A percentile compares a stretch with the other conserved stretches of the same genome.
These are phyloP conservation scores for Eupleurogrammus muticus DNA, from an alignment of 2,797 vertebrate genomes.

Conservation along the genomic window DNA sequence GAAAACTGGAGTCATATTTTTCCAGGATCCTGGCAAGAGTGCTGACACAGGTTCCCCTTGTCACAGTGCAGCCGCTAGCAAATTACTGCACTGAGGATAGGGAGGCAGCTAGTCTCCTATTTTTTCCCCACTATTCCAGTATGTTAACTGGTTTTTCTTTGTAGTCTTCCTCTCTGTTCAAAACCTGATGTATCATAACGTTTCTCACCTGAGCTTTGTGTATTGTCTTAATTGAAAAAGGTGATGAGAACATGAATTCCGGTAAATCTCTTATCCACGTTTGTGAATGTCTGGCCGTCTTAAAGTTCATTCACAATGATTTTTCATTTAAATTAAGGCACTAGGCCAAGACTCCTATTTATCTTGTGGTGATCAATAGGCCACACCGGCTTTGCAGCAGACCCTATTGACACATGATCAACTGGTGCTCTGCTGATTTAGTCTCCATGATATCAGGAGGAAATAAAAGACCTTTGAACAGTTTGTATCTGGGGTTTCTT, in stretches of 20 bases:
- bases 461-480: conserved; percentile 28
- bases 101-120: conserved; percentile 21
- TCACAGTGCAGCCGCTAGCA: conserved; percentile 60
- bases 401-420: conserved; percentile 55
- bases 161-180: conserved; percentile 3
- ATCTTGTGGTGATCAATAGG: conserved; percentile 48
- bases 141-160: conserved; percentile 20
- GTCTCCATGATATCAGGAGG: conserved; percentile 9
- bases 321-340: conserved; percentile 7
- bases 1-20: conserved; percentile 79
- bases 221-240: conserved; percentile 1
- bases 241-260: not conserved
- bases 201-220: not conserved
- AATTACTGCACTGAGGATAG: conserved; percentile 49
- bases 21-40: conserved; percentile 79
- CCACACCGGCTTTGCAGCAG: conserved; percentile 25
- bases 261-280: not conserved
- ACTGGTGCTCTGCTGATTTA: conserved; percentile 39
- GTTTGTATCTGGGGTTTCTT: not conserved
- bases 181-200: not conserved
- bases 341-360: conserved; percentile 27
- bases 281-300: not conserved
- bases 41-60: conserved; percentile 82
- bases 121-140: conserved; percentile 25
- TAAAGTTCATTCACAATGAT: conserved; percentile 1